Base-by-base conservation (phyloP, 92 coral and sea anemone species). In the Parazoanthus darwini region DNA sequence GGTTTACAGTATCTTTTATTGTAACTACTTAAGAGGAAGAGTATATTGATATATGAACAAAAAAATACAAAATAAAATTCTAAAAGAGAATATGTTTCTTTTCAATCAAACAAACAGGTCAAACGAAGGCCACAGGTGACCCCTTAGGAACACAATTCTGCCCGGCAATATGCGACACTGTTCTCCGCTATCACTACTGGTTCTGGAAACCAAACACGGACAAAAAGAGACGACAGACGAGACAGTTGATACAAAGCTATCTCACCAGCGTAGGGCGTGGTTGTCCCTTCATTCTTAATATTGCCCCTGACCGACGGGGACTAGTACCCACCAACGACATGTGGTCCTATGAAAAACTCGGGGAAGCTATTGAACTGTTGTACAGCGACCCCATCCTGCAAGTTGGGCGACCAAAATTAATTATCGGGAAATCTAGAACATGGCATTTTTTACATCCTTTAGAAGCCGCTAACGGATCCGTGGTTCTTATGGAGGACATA, bases 261-360 rank as follows among this genome's bases (percentile, higher is more conserved):
- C 91, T 94, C 14, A 93, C 94, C 1, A 94, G 93, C 67, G 98
- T 94, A 37, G 98, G 98, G 1, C 94, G 94, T 68, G 98, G 98
- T 11, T 94, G 94, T 68, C 90, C 93, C 25, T 74, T 93, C 73
- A 89, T 94, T 56, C 93, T 94, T 9, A 91, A 93, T 79, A 92
- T 94, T 25, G 92, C 90, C 85, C 98, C 98, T 76, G 96, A 94
- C 77, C 81, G 88, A 80, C 89, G 90, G 48, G 98, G 98, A 33
- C 48, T 91, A 78, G 93, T 94, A 54, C 98, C 98, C 87, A 88
- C 86, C 63, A 13, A 16, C 35, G 98, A 94, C 73, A 82, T 89
- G 90, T 33, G 82, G 59, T 90, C 85, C 4, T 94, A 94, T 86
- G 79, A 79, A 77, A 74, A 78, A 79, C 83, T 94, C 5, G 98